Percentiles rank a stretch among this genome's conserved stretches.
phyloP scores from a whole-genome alignment of 2,113 vertebrate species.

The Furnarius figulus region DNA sequence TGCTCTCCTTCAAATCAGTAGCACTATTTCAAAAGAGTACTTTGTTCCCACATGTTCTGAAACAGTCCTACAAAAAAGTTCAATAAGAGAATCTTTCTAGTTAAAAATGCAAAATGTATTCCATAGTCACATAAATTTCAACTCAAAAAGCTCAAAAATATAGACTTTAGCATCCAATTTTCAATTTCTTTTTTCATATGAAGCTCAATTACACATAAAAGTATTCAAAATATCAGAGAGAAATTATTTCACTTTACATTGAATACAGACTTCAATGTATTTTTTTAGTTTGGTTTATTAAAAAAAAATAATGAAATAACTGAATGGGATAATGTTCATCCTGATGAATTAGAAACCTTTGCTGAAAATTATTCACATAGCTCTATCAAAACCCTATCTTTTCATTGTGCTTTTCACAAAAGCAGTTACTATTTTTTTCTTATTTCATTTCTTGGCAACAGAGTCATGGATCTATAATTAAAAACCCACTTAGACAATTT shows the following conservation, averaged over 20 bases:
- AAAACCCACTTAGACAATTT: conserved; percentile 44
- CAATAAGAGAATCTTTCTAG: not conserved
- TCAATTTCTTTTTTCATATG: not conserved
- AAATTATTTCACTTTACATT: not conserved
- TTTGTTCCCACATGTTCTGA: not conserved
- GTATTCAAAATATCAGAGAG: not conserved
- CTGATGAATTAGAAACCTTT: not conserved
- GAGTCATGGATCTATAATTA: conserved; percentile 36
- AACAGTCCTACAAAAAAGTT: not conserved
- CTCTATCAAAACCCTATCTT: not conserved
- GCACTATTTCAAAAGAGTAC: not conserved
- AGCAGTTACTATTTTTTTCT: conserved; percentile 7
- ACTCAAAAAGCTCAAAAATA: not conserved
- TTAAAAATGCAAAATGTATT: not conserved
- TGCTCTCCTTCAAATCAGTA: not conserved
- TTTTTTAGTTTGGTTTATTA: not conserved
- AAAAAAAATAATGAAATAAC: not conserved
- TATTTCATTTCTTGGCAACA: conserved; percentile 42
- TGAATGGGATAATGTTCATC: not conserved
- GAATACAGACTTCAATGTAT: not conserved
- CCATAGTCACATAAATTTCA: not conserved
- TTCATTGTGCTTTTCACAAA: conserved; percentile 25
- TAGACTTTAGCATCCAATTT: not conserved
- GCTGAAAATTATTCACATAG: not conserved
- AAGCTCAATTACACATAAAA: not conserved